Evolutionary conservation across 2,888 invertebrate species (phyloP).

Genomic region (Synergus umbraculus): DNA sequence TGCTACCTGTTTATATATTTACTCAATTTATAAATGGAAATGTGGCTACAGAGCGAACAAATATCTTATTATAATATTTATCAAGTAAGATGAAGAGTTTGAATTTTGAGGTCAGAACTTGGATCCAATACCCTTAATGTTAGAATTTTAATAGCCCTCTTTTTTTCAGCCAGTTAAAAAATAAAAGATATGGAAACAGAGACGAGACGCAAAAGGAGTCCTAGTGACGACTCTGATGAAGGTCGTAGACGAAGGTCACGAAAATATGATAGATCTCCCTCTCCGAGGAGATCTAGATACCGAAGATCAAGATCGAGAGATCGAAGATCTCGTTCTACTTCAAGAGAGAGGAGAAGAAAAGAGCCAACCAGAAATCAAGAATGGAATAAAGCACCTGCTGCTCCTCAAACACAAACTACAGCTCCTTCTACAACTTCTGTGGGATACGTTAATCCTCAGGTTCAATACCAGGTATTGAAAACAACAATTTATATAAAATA

Average conservation of each 20-base stretch:
- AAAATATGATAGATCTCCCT: conserved; percentile 73
- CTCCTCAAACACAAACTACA: conserved; percentile 58
- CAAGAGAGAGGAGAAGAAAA: conserved; percentile 71
- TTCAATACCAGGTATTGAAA: conserved; percentile 70
- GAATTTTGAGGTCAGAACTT: no score
- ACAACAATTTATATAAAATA: not conserved
- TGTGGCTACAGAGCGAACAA: no score
- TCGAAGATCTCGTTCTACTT: conserved; percentile 69
- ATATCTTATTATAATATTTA: no score
- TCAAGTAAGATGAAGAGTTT: no score
- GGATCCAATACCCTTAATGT: no score
- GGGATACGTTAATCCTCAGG: conserved; percentile 65
- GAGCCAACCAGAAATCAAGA: conserved; percentile 66
- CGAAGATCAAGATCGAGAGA: conserved; percentile 72
- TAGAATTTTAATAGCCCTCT: no score
- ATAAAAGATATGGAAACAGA: conserved; percentile 7
- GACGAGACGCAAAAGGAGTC: conserved; percentile 69
- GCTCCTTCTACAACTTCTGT: conserved; percentile 60
- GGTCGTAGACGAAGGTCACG: conserved; percentile 69
- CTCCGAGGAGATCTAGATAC: conserved; percentile 72
- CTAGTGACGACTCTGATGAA: conserved; percentile 72
- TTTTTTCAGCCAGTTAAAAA: not conserved
- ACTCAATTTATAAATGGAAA: no score
- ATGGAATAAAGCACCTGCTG: conserved; percentile 66
- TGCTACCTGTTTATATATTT: no score